Evolutionary conservation across 1,140 invertebrate species (phyloP).

Genomic region (Propsilocerus akamusi): DNA sequence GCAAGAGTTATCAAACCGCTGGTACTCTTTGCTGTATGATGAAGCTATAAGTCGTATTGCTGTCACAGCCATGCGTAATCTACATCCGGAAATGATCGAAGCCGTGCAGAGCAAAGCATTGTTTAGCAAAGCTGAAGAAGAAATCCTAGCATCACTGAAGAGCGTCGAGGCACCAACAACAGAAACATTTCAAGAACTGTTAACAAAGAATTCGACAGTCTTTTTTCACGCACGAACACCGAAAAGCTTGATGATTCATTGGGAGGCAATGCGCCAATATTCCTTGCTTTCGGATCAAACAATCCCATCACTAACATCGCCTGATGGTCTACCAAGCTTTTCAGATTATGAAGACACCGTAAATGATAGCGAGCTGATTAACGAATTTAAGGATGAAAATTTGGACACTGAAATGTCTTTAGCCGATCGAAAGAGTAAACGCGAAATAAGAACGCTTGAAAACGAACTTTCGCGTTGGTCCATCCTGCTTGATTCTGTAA

Average conservation of each 20-base stretch:
- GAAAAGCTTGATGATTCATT: constrained; percentile 71
- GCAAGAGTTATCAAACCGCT: constrained; percentile 84
- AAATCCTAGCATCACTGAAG: constrained; percentile 60
- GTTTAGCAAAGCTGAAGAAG: constrained; percentile 79
- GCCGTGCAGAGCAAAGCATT: constrained; percentile 74
- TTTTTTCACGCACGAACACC: constrained; percentile 79
- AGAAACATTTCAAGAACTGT: constrained; percentile 70
- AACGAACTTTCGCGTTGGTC: constrained; percentile 82
- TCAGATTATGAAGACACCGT: constrained; percentile 84
- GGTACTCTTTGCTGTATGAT: constrained; percentile 91
- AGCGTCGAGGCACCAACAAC: constrained; percentile 47
- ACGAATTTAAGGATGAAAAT: constrained; percentile 58
- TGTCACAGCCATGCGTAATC: constrained; percentile 77
- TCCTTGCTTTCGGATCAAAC: constrained; percentile 79
- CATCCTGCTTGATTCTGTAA: constrained; percentile 80
- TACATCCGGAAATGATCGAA: constrained; percentile 78
- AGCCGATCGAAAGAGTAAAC: constrained; percentile 41
- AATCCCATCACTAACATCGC: constrained; percentile 33
- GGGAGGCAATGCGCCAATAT: constrained; percentile 87
- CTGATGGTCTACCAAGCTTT: constrained; percentile 60
- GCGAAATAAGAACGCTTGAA: constrained; percentile 75
- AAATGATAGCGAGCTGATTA: constrained; percentile 56
- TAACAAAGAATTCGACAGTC: constrained; percentile 63
- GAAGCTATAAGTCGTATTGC: constrained; percentile 70
- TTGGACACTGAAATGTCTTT: constrained; percentile 43